phyloP scores from a whole-genome alignment of 1,140 invertebrate species.

The Bombus confusus region DNA sequence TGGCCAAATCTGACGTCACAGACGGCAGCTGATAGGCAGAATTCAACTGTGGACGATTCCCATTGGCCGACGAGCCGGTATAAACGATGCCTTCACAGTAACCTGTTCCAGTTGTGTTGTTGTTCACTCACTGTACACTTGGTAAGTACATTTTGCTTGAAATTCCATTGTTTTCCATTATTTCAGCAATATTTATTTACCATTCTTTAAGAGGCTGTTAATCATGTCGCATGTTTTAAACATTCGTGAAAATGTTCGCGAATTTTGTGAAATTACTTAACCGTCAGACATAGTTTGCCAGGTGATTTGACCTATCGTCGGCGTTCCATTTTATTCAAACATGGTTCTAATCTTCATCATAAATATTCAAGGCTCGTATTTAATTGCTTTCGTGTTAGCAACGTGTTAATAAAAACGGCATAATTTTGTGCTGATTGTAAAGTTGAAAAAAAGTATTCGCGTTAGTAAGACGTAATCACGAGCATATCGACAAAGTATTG shows the following conservation, averaged over 20 bases:
- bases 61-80: conserved; percentile 70
- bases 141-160: conserved; percentile 65
- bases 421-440: too few species aligned
- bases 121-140: conserved; percentile 74
- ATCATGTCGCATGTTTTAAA: too few species aligned
- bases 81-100: conserved; percentile 68
- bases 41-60: conserved; percentile 56
- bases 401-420: too few species aligned
- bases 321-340: not conserved
- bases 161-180: not conserved
- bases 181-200: not conserved
- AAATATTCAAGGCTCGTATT: not conserved
- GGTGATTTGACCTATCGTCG: not conserved
- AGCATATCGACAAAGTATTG: not conserved
- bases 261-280: not conserved
- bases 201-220: too few species aligned
- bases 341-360: too few species aligned
- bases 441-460: not conserved
- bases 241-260: not conserved
- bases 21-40: conserved; percentile 52
- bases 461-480: not conserved
- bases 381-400: not conserved
- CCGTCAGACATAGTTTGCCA: not conserved
- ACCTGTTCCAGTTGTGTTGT: conserved; percentile 75
- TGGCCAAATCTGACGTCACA: conserved; percentile 60